A percentile compares a stretch with the other conserved stretches of the same genome.
Conservation (phyloP, 2,797 vertebrate species). For the Prionace glauca region DNA sequence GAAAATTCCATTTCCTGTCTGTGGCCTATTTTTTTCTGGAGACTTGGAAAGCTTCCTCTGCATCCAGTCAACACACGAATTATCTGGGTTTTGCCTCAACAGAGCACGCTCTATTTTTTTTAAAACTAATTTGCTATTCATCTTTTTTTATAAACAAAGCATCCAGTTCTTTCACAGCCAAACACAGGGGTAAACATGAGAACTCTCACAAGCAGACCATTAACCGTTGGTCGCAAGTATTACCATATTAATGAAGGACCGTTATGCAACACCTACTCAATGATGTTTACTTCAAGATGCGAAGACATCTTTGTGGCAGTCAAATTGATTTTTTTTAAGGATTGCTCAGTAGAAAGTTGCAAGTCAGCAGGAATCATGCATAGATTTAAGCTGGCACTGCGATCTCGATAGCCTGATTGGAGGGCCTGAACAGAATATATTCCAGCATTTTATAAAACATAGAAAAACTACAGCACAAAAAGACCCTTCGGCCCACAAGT, state of each 20-base stretch:
- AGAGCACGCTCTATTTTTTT: slow-evolving; percentile 15
- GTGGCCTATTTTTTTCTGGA: slow-evolving; percentile 27
- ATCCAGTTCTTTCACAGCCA: slow-evolving; percentile 5
- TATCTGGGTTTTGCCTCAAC: slow-evolving; percentile 23
- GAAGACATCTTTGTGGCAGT: not conserved
- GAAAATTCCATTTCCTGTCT: slow-evolving; percentile 25
- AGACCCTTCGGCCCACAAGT: too few species aligned
- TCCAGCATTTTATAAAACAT: not conserved
- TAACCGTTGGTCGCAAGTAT: not conserved
- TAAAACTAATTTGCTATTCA: slow-evolving; percentile 5
- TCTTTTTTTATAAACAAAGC: slow-evolving; percentile 13
- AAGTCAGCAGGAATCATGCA: not conserved
- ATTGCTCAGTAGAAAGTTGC: not conserved
- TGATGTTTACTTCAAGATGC: slow-evolving; percentile 22
- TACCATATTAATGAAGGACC: slow-evolving; percentile 3
- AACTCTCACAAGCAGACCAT: slow-evolving; percentile 19
- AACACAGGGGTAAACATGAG: not conserved
- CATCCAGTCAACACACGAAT: slow-evolving; percentile 23
- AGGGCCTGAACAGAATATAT: not conserved
- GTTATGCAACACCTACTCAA: slow-evolving; percentile 32
- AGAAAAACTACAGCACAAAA: too few species aligned
- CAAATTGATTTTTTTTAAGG: not conserved
- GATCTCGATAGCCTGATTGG: not conserved
- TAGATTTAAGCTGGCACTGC: not conserved
- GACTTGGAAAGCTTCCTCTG: not conserved